Evolutionary conservation across 2,888 invertebrate genomes (phyloP), one percentile per base, ranked within the genome.

Genomic region (Cancer borealis): DNA sequence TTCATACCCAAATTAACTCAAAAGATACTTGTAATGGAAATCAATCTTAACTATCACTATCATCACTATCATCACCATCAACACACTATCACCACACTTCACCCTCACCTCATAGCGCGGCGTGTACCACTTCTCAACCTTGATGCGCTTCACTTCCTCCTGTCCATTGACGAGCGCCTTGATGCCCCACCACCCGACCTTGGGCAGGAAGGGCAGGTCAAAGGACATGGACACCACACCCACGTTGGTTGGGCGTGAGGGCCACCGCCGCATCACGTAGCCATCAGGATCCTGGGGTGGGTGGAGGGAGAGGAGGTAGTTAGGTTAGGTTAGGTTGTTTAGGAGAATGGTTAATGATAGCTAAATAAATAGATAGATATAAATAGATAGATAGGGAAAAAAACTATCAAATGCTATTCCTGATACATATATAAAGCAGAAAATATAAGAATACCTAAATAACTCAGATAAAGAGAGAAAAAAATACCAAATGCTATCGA

Each of bases 121-220:
- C 8, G 96, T 96, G 96, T 96, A 97, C 96, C 96, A 96, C 93
- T 96, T 96, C 95, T 96, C 96, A 12, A 97, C 96, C 93, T 96
- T 96, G 92, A 97, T 96, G 49, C 89, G 93, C 93, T 96, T 96
- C 93, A 96, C 96, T 94, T 96, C 96, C 6, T 96, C 95, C 96
- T 97, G 97, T 12, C 96, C 96, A 92, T 96, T 96, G 5, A 96
- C 96, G 94, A 96, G 96, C 0, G 96, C 96, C 88, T 96, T 96
- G 60, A 97, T 96, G 94, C 96, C 96, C 97, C 97, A 97, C 93
- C 96, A 96, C 1, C 97, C 97, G 91, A 96, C 96, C 94, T 96
- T 96, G n/a, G 96, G 96, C 73, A 96, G 96, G 92, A 96, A 96
- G 6, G 97, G 97, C 84, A 97, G 96, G 73, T 96, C 96, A 94